phyloP scores from a whole-genome alignment of 2,113 vertebrate genomes.

The Mesitornis unicolor region DNA sequence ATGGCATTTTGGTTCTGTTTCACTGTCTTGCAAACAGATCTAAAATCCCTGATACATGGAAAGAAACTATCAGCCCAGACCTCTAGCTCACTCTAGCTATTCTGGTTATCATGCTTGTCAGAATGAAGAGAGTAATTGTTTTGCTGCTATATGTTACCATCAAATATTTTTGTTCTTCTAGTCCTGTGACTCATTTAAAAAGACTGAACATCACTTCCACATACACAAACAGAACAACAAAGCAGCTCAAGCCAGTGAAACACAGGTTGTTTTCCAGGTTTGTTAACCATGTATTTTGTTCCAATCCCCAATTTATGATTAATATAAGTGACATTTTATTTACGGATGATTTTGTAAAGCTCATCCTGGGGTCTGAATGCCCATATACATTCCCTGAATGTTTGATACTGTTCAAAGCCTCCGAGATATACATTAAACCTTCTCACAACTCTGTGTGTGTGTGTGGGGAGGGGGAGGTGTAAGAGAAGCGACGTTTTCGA shows the following conservation, averaged over 20 bases:
- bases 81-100: conserved; percentile 27
- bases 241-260: conserved; percentile 40
- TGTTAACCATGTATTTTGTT: not conserved
- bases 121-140: conserved; percentile 56
- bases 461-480: not conserved
- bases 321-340: conserved; percentile 15
- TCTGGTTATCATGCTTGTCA: conserved; percentile 32
- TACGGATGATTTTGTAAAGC: not conserved
- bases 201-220: conserved; percentile 42
- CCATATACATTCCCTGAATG: not conserved
- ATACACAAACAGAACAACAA: conserved; percentile 36
- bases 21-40: not conserved
- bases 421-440: not conserved
- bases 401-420: not conserved
- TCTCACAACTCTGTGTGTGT: not conserved
- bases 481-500: conserved; percentile 10
- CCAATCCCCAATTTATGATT: conserved; percentile 1
- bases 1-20: conserved; percentile 47
- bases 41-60: conserved; percentile 6
- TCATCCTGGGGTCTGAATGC: not conserved
- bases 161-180: conserved; percentile 59
- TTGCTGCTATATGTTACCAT: conserved; percentile 54
- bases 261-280: conserved; percentile 16
- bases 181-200: conserved; percentile 56
- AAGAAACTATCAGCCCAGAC: conserved; percentile 27